Evolutionary conservation across 2,797 vertebrate species (phyloP), one percentile per base, ranked within the genome.

Genomic region (Sitta carolinensis): DNA sequence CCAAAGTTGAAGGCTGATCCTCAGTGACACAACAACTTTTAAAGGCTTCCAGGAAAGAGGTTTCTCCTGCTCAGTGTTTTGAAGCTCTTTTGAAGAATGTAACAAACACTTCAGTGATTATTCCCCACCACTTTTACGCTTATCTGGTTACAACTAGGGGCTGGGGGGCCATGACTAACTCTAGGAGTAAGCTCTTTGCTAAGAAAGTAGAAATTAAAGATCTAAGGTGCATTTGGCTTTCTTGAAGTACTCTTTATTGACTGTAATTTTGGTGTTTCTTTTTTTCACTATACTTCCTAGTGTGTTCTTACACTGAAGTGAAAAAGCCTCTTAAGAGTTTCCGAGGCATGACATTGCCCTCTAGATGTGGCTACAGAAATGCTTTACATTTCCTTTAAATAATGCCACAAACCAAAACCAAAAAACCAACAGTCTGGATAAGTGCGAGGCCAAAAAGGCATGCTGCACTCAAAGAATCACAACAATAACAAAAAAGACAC

Each of bases 271-370:
- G 10, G 7, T 52, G 13, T 26, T 54, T 82, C 16, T 25, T 29
- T 43, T 43, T 45, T 47, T 38, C 21, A 50, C 0, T 40, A 30
- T 32, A 57, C 13, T 83, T 89, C 36, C 7, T 40, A 15, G 9
- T 59, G 26, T 52, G 15, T 23, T 84, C 32, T 82, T 42, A 66
- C 34, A 59, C 9, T 9, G 40, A 78, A 72, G 4, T 11, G 30
- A 34, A 48, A 55, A 72, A 47, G 40, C 8, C 48, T 74, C 32
- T n/a, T 0, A 23, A 48, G 30, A 51, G 55, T 25, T 92, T 68
- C 51, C 12, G 8, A 90, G 62, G 84, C 57, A 74, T 64, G 68
- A 70, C 1, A 16, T 57, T 80, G 95, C 94, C 96, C 94, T 93
- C 95, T 95, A 94, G 87, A 78, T 74, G 89, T 20, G 6, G 77